Evolutionary conservation across 2,113 vertebrate genomes (phyloP).

Genomic region (Oncorhynchus nerka): DNA sequence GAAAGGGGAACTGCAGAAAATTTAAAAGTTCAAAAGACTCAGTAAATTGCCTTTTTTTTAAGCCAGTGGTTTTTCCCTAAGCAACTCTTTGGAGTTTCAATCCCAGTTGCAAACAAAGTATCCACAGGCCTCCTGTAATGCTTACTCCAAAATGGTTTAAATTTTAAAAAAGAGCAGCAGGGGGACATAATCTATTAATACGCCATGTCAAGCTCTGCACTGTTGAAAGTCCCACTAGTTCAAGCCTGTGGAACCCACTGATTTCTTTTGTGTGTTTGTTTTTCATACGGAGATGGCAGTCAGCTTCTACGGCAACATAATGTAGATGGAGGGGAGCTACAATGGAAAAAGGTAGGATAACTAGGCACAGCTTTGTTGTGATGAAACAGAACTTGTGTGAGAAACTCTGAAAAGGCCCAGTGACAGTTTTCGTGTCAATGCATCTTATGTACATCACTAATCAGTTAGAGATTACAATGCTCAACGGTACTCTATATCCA

Average conservation of each 20-base stretch:
- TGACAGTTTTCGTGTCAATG: too few species aligned
- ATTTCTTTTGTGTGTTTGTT: conserved; percentile 27
- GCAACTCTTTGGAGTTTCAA: not conserved
- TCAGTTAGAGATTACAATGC: too few species aligned
- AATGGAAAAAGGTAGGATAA: not conserved
- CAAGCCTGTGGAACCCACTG: conserved; percentile 20
- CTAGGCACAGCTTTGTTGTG: not conserved
- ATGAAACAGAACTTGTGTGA: not conserved
- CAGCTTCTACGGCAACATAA: not conserved
- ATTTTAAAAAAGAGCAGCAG: conserved; percentile 23
- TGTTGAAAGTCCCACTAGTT: conserved; percentile 18
- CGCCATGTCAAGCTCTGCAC: conserved; percentile 20
- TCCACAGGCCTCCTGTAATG: not conserved
- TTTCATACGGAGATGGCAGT: conserved; percentile 14
- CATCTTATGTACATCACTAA: too few species aligned
- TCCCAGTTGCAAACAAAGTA: not conserved
- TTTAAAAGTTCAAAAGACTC: conserved; percentile 24
- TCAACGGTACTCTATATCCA: too few species aligned
- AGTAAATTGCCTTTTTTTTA: not conserved
- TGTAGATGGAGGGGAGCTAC: not conserved
- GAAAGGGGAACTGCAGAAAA: conserved; percentile 32
- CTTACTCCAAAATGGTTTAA: conserved; percentile 25
- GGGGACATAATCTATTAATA: conserved; percentile 27
- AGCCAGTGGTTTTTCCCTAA: not conserved
- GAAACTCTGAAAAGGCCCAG: not conserved